phyloP scores from a whole-genome alignment of 2,797 vertebrate species.

The Phaenicophaeus curvirostris region DNA sequence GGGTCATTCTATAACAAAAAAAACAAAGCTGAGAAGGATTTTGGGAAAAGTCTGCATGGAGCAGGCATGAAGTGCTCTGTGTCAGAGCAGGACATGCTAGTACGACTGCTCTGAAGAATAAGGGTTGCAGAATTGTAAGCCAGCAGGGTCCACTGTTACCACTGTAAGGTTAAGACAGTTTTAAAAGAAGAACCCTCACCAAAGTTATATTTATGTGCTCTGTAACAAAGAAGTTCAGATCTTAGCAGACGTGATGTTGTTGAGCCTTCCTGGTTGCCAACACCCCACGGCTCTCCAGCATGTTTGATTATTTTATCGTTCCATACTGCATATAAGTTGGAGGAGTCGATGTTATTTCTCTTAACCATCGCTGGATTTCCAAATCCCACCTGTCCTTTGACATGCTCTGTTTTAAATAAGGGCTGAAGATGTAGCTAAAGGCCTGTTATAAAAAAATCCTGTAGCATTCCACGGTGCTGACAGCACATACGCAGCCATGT shows the following conservation, averaged over 20 bases:
- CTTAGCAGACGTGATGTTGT: background rate
- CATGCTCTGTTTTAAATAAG: slow-evolving; percentile 1
- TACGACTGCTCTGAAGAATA: background rate
- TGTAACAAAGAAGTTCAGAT: background rate
- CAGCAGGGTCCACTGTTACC: background rate
- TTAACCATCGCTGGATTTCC: background rate
- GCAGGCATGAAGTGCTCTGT: background rate
- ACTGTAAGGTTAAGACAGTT: background rate
- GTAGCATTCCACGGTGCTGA: background rate
- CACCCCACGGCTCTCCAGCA: background rate
- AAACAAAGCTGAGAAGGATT: background rate
- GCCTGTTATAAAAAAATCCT: background rate
- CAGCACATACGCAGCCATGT: background rate
- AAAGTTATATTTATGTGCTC: background rate
- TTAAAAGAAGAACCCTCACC: background rate
- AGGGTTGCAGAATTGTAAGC: background rate
- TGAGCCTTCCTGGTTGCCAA: slow-evolving; percentile 2
- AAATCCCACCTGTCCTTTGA: background rate
- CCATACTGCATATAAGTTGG: background rate
- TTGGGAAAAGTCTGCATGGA: background rate
- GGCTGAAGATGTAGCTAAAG: background rate
- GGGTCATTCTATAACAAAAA: background rate
- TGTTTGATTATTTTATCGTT: slow-evolving; percentile 23
- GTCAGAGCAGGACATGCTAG: background rate
- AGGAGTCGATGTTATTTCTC: background rate